A percentile compares a stretch with the other conserved stretches of the same genome.
Evolutionary conservation across 2,113 vertebrate species (phyloP).

Genomic region (Pheucticus melanocephalus): DNA sequence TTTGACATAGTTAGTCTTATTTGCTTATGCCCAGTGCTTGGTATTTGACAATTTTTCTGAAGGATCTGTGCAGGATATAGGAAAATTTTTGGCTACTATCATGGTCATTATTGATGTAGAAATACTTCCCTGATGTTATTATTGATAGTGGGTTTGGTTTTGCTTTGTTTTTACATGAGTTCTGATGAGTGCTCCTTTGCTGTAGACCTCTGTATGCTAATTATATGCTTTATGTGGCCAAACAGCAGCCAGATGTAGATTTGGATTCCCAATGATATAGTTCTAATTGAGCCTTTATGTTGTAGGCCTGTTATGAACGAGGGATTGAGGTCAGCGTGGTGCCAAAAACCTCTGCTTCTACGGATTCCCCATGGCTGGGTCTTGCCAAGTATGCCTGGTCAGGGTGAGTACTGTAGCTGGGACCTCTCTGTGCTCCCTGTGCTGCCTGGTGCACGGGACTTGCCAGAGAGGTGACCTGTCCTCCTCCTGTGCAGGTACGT

Average conservation of each 20-base stretch:
- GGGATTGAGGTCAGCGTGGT: constrained; percentile 96
- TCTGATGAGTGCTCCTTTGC: neutral
- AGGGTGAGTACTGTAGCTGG: constrained; percentile 81
- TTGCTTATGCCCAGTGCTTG: neutral
- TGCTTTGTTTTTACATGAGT: neutral
- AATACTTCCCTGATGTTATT: neutral
- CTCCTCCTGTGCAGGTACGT: constrained; percentile 82
- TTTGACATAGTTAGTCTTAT: neutral
- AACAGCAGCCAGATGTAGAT: neutral
- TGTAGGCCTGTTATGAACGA: constrained; percentile 92
- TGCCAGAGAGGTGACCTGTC: neutral
- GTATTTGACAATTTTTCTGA: neutral
- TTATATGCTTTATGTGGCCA: neutral
- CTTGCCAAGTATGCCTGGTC: constrained; percentile 98
- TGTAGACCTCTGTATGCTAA: neutral
- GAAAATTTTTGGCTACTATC: neutral
- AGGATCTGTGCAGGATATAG: neutral
- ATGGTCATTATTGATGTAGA: neutral
- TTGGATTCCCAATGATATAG: neutral
- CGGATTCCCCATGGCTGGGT: constrained; percentile 97
- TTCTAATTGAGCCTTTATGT: constrained; percentile 3
- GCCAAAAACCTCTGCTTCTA: constrained; percentile 98
- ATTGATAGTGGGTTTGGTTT: neutral
- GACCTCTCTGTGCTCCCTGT: neutral
- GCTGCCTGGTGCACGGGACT: neutral